Evolutionary conservation across 2,888 invertebrate species (phyloP), one percentile per base, ranked within the genome.

Genomic region (Harmothoe impar): DNA sequence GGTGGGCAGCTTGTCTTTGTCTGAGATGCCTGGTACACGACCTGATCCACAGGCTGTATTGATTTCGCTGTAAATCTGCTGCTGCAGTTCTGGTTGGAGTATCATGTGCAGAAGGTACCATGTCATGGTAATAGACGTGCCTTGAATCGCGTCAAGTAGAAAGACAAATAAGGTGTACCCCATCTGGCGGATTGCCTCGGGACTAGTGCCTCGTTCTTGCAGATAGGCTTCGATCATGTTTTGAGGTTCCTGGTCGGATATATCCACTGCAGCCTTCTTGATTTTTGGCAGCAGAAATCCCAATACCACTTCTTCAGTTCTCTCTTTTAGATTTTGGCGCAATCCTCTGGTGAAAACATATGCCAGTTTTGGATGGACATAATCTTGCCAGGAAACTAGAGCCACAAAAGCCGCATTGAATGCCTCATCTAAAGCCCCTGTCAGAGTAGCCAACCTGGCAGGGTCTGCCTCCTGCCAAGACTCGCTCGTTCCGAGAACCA

Each of bases 121-220:
- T 23, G 33, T 7, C 15, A 15, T 33, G n/a, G 29, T 10, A 0
- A 10, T 12, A 23, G 89, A 29, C 20, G 62, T n/a, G 12, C 29
- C 31, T 23, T 89, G 68, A 31, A 89, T 35, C 0, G 89, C 56
- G 20, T 89, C 89, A 23, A 33, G 68, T 20, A 89, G 7, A 10
- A 68, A 31, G 23, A 62, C 31, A 17, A 68, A 17, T 0, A 68
- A 1, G 3, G 62, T 68, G n/a, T 68, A 29, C 0, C 31, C 62
- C 29, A 84, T 35, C 29, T 35, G 15, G 5, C 33, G 17, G 12
- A 84, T 12, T n/a, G 29, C 29, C 17, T 35, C 33, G 1, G 84
- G 7, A 51, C 43, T n/a, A 51, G 35, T 33, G 10, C 29, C 43
- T 10, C 29, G 29, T 3, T 72, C 72, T 25, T 72, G 5, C 25